Conservation (phyloP, 1,140 invertebrate species). For the Ips typographus region DNA sequence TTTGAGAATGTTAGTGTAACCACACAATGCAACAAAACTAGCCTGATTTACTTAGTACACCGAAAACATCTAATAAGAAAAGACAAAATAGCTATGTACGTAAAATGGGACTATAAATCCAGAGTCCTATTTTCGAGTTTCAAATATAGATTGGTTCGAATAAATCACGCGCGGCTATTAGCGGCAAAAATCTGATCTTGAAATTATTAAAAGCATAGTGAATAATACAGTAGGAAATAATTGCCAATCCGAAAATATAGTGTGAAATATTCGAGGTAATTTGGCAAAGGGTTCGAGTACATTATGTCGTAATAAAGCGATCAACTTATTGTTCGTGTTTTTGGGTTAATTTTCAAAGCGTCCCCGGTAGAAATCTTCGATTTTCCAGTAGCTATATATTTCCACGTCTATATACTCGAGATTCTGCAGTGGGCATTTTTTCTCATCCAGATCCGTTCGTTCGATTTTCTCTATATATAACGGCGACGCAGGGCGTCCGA, state of each 20-base stretch:
- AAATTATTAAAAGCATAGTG: background rate
- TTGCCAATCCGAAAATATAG: constrained; percentile 6
- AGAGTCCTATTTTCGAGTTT: background rate
- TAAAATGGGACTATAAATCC: background rate
- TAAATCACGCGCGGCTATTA: constrained; percentile 1
- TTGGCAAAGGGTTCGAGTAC: background rate
- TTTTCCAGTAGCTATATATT: constrained; percentile 27
- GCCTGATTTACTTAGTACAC: too few relatives aligned
- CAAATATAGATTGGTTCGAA: background rate
- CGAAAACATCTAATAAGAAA: too few relatives aligned
- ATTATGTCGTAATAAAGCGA: background rate
- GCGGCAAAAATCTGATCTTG: background rate
- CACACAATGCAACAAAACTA: too few relatives aligned
- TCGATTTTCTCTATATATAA: constrained; percentile 36
- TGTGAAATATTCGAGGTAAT: background rate
- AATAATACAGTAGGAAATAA: constrained; percentile 4
- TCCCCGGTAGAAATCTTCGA: constrained; percentile 24
- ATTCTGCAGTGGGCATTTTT: constrained; percentile 33
- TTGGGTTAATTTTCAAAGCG: background rate
- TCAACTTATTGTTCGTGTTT: background rate
- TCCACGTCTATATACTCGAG: constrained; percentile 33
- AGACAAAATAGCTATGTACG: too few relatives aligned
- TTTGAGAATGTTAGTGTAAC: too few relatives aligned
- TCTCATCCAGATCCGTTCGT: constrained; percentile 26
- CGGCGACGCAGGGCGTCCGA: constrained; percentile 33